Percentiles rank a stretch among this genome's conserved stretches.
phyloP scores from a whole-genome alignment of 2,888 invertebrate genomes.

The Dexiosoma caninum region DNA sequence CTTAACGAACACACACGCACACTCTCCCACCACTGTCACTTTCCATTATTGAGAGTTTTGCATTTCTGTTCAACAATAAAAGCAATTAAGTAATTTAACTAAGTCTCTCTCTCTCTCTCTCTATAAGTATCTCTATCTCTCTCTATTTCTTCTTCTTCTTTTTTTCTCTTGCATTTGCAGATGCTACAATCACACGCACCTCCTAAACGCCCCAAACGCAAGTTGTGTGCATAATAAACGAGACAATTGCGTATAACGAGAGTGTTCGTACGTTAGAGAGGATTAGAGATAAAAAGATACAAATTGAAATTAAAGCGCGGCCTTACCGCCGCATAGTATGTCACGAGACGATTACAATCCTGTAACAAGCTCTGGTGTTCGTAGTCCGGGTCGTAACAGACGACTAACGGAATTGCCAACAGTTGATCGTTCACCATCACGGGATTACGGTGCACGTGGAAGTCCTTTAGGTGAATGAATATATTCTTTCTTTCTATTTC shows the following conservation, averaged over 20 bases:
- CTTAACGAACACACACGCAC: neutral
- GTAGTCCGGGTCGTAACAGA: constrained; percentile 81
- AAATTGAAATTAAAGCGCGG: constrained; percentile 73
- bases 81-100: constrained; percentile 8
- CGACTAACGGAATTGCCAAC: constrained; percentile 88
- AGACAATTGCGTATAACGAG: constrained; percentile 18
- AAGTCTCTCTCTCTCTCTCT: constrained; percentile 17
- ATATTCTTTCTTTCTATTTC: neutral
- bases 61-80: constrained; percentile 24
- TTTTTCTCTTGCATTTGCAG: constrained; percentile 57
- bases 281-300: neutral
- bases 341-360: constrained; percentile 79
- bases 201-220: constrained; percentile 29
- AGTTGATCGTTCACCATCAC: constrained; percentile 92
- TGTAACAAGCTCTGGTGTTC: constrained; percentile 83
- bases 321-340: constrained; percentile 78
- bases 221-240: constrained; percentile 32
- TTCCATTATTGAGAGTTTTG: constrained; percentile 13
- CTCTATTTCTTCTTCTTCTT: neutral
- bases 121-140: too few relatives aligned
- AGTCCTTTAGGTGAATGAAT: constrained; percentile 79
- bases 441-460: constrained; percentile 84
- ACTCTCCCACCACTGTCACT: neutral
- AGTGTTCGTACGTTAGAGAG: constrained; percentile 26
- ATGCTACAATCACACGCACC: constrained; percentile 47